These are phyloP conservation scores for Paragorgia papillata DNA, from an alignment of 92 coral and sea anemone species.

Conservation along the genomic window DNA sequence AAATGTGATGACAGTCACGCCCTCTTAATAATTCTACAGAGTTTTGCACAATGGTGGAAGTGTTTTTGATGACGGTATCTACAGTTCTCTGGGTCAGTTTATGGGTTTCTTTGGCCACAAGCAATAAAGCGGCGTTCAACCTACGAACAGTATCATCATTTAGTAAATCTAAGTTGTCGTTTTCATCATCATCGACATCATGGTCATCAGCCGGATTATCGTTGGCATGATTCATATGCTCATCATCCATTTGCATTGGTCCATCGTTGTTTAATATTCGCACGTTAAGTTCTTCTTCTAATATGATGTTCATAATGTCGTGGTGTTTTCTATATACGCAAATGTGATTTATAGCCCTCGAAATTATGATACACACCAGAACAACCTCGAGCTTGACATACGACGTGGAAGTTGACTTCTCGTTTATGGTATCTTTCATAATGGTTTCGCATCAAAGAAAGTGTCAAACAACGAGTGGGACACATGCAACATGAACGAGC, in stretches of 20 bases:
- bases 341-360: slow-evolving; percentile 54
- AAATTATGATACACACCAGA: slow-evolving; percentile 25
- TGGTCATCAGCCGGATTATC: background rate
- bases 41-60: slow-evolving; percentile 41
- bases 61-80: slow-evolving; percentile 43
- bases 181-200: background rate
- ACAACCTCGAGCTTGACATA: slow-evolving; percentile 56
- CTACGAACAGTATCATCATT: slow-evolving; percentile 36
- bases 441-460: slow-evolving; percentile 51
- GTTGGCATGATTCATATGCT: background rate
- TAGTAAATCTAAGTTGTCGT: background rate
- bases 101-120: slow-evolving; percentile 44
- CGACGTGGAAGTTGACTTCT: slow-evolving; percentile 50
- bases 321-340: slow-evolving; percentile 21
- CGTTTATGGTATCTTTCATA: slow-evolving; percentile 46
- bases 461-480: slow-evolving; percentile 38
- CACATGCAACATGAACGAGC: slow-evolving; percentile 34
- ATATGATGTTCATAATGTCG: slow-evolving; percentile 16
- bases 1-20: slow-evolving; percentile 23
- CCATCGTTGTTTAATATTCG: background rate
- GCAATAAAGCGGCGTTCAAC: slow-evolving; percentile 45
- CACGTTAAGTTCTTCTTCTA: slow-evolving; percentile 7
- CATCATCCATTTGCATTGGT: background rate
- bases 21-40: slow-evolving; percentile 27
- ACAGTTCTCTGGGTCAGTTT: slow-evolving; percentile 52